Evolutionary conservation across 2,113 vertebrate genomes (phyloP), one percentile per base, ranked within the genome.

Genomic region (Eretmochelys imbricata): DNA sequence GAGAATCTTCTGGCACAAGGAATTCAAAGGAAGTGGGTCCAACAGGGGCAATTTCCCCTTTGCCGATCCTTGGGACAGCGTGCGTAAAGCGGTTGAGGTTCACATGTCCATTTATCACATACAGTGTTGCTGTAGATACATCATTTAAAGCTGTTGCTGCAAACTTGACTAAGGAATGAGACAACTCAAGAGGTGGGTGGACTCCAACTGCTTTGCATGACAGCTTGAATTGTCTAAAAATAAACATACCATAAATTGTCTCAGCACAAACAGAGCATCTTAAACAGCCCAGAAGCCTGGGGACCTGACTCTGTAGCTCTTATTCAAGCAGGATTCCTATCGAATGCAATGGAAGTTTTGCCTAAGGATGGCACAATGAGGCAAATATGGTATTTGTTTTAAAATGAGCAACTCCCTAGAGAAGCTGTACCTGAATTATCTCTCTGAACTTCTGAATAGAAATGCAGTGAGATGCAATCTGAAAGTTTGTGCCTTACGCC

Each of bases 101-200:
- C 69, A 96, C 62, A 72, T 98, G 98, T 9, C 92, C 87, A 94
- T 99, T 98, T 79, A 97, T 82, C 93, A 99, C 98, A 6, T 98
- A 96, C 49, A 99, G 87, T 0, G 97, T 83, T 54, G 98, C 98
- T 6, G 98, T 97, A 11, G 99, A 98, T 10, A 90, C 92, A 55
- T 98, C 97, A 0, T 98, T 98, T 42, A 99, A 57, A 22, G 99
- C 98, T 0, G 99, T 99, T 91, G 98, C 98, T 1, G 98, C 94
- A 91, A 99, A 99, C 97, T 97, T 98, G 94, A 99, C 97, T 93
- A 99, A 97, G 92, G 98, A 98, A 97, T 99, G 98, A 85, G 99
- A 99, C 86, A 99, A 98, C 96, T 99, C 98, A 96, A 99, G 96
- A 11, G 99, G 98, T 10, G 99, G 99, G 87, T 97, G 98, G 85